Base-by-base conservation (phyloP, 64 coral and sea anemone genomes). In the Acropora tenuis region DNA sequence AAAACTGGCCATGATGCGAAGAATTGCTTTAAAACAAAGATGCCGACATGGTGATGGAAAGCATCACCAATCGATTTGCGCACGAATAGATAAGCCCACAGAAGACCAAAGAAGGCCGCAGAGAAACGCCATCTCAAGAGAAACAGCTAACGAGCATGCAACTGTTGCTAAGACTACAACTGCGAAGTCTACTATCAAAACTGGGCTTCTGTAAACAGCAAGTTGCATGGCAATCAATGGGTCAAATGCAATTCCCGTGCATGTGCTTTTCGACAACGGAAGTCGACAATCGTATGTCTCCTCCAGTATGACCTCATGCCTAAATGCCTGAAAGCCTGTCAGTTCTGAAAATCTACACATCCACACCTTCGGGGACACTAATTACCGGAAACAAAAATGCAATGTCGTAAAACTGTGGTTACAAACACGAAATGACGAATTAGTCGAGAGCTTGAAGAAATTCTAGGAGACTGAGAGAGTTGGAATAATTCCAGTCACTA, bases 11-110 rank as follows among this genome's bases (percentile, higher is more conserved):
- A 89, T 71, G 59, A 19, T 42, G 75, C 69, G 58, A 82, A 66
- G n/a, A 89, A 94, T 18, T 94, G 92, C 74, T 55, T 44, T 3
- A 65, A 44, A 73, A 80, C 77, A 15, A 94, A 89, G 66, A 84
- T 94, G 92, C 66, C 86, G 72, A 58, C 78, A 94, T 13, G 89
- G 92, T 50, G 46, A 78, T 75, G 72, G 87, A 63, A 89, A 77
- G 60, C 92, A 89, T 85, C 87, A 89, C 68, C 92, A 94, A 79
- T 94, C 92, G n/a, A 93, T 93, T 55, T 89, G 92, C 76, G 55
- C 78, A 67, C 69, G 69, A 43, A 60, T 78, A 6, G 67, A 80
- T 41, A 74, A 19, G 48, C 68, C 4, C 42, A 16, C 47, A 55
- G 48, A 84, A 84, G 17, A 43, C 67, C 8, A 49, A 20, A 47